Evolutionary conservation across 2,797 vertebrate species (phyloP), one percentile per base, ranked within the genome.

Genomic region (Halcyon badia): DNA sequence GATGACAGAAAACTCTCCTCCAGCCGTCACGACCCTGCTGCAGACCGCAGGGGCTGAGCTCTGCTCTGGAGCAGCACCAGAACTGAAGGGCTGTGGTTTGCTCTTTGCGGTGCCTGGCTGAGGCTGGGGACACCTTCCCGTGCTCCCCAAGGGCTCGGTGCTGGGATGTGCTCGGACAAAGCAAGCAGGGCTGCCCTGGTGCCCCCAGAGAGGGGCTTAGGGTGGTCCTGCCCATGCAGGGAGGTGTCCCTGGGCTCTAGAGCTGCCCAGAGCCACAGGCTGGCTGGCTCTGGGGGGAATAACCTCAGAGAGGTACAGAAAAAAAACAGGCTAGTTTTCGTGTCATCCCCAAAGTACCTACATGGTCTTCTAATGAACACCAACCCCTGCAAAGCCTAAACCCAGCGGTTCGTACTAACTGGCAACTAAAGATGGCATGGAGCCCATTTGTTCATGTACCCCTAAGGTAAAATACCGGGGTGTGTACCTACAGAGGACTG

Each of bases 331-430:
- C 28, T 51, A 2, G 51, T 24, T 95, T 93, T 93, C 90, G 60
- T 94, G 96, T 96, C 97, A 97, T 97, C 94, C 95, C 83, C 88
- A 76, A 69, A 88, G 61, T 26, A 28, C 35, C 33, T 10, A 28
- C 35, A 0, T 19, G 0, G 0, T n/a, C 14, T 83, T 46, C 70
- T 90, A 94, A 79, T 33, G 20, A 85, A 6, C 52, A 48, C 14
- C 73, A 41, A 33, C 30, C 35, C 52, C 15, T 28, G 39, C 60
- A 64, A 66, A 88, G 68, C 73, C 87, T 86, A 93, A 97, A 90
- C 71, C 46, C 28, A 5, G 2, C 3, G 0, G 25, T 57, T 41
- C 2, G 2, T 35, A 88, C 95, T 97, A 96, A 96, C 86, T 7
- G 14, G 44, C 28, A 5, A 7, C 83, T 91, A 91, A 94, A 87